Evolutionary conservation across 2,888 invertebrate genomes (phyloP).

Genomic region (Eupithecia dodoneata): DNA sequence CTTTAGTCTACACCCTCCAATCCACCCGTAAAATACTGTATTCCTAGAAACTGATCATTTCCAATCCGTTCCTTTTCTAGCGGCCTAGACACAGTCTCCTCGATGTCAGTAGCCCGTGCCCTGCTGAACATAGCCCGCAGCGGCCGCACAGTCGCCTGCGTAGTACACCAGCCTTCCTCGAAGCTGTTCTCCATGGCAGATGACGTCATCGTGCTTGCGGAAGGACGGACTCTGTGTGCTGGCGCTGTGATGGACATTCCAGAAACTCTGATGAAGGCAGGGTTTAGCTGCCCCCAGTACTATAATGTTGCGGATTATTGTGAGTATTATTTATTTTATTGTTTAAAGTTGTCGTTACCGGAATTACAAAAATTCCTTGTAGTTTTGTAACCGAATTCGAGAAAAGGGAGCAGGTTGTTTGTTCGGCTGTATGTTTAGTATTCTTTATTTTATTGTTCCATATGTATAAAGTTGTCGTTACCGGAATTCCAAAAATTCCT

Average conservation of each 20-base stretch:
- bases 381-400: too few species aligned
- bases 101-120: slow-evolving; percentile 86
- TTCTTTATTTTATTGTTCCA: background rate
- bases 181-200: slow-evolving; percentile 89
- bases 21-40: background rate
- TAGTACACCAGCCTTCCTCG: slow-evolving; percentile 92
- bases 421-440: too few species aligned
- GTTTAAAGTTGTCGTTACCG: background rate
- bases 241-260: slow-evolving; percentile 86
- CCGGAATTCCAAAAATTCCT: background rate
- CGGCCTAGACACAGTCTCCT: slow-evolving; percentile 86
- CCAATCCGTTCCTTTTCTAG: slow-evolving; percentile 54
- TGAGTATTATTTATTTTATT: slow-evolving; percentile 67
- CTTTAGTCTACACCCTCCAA: too few species aligned
- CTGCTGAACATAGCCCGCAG: slow-evolving; percentile 85
- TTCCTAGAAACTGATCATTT: background rate
- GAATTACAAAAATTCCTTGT: background rate
- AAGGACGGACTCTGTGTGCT: slow-evolving; percentile 87
- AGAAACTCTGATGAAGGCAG: slow-evolving; percentile 83
- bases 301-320: slow-evolving; percentile 92
- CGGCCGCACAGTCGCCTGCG: slow-evolving; percentile 89
- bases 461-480: background rate
- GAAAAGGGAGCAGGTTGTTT: too few species aligned
- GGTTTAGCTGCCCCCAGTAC: slow-evolving; percentile 88
- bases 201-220: slow-evolving; percentile 87